phyloP scores from a whole-genome alignment of 2,797 vertebrate genomes.

The Serranus cabrilla region DNA sequence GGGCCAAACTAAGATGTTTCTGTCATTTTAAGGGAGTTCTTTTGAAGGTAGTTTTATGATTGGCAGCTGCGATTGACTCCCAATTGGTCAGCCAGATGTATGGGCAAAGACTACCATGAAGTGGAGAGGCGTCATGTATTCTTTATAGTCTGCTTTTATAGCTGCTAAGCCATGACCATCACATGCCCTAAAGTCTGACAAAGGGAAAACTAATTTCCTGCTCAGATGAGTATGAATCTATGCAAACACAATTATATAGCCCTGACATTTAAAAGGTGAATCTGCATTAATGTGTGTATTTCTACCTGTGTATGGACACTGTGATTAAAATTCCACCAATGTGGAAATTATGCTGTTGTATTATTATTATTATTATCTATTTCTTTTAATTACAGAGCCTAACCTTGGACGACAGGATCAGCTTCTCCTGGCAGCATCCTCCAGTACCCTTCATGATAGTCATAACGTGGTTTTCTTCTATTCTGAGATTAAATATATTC shows the following conservation, averaged over 20 bases:
- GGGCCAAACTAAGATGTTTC: too few species aligned
- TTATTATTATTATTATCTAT: background rate
- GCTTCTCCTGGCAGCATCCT: background rate
- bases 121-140: too few species aligned
- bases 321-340: background rate
- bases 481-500: slow-evolving; percentile 1
- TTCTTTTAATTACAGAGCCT: slow-evolving; percentile 53
- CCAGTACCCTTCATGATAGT: background rate
- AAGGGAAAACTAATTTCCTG: background rate
- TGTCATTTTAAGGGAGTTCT: too few species aligned
- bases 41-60: too few species aligned
- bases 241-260: slow-evolving; percentile 5
- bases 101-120: too few species aligned
- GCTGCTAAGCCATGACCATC: background rate
- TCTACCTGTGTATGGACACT: background rate
- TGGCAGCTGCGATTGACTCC: too few species aligned
- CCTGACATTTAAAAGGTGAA: slow-evolving; percentile 21
- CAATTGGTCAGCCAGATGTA: too few species aligned
- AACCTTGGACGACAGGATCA: slow-evolving; percentile 15
- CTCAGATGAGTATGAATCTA: slow-evolving; percentile 8
- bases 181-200: background rate
- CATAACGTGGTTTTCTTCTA: background rate
- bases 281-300: background rate
- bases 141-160: background rate
- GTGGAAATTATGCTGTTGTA: background rate